Base-by-base conservation (phyloP, 1,140 invertebrate genomes). In the Euschistus heros region DNA sequence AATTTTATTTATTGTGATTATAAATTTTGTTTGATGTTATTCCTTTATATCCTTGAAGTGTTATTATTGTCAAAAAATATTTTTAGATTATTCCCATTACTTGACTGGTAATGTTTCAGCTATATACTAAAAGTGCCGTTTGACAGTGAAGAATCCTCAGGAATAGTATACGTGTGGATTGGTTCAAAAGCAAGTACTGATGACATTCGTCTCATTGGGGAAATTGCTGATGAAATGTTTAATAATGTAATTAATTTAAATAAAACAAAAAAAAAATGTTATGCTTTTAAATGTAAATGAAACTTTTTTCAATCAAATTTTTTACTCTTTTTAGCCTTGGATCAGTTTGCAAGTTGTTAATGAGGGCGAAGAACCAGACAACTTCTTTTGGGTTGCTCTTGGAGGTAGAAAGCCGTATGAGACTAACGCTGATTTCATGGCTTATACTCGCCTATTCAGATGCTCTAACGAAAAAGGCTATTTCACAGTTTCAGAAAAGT, bases 391-490 rank as follows among this genome's bases (percentile, higher is more conserved):
- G 97, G 86, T 97, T 52, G 94, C 86, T 24, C 79, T 99, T 14
- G 93, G 92, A 63, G 95, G 94, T 0, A 87, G 87, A 69, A 97
- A 96, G 75, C 84, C 86, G 0, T 97, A 99, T 75, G 94, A 98
- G 24, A 82, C 81, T 60, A 85, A 94, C 75, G 93, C 93, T 0
- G 87, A 89, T 62, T 99, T 90, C 72, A 97, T 99, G 87, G 84
- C 93, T 70, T 91, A 89, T 75, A 94, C 93, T 2, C 80, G 97
- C 67, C 79, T 99, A 10, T 99, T 99, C 77, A 84, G 97, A 26
- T 99, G 97, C 77, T 98, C 96, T 10, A 99, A 99, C 77, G 97
- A 99, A 73, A 98, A 98, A 75, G 97, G 97, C 24, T 99, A 98
- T 76, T 99, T 99, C 74, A 92, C 92, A 6, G 94, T 99, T 8